Evolutionary conservation across 2,113 vertebrate genomes (phyloP).

Genomic region (Pterocles orientalis): DNA sequence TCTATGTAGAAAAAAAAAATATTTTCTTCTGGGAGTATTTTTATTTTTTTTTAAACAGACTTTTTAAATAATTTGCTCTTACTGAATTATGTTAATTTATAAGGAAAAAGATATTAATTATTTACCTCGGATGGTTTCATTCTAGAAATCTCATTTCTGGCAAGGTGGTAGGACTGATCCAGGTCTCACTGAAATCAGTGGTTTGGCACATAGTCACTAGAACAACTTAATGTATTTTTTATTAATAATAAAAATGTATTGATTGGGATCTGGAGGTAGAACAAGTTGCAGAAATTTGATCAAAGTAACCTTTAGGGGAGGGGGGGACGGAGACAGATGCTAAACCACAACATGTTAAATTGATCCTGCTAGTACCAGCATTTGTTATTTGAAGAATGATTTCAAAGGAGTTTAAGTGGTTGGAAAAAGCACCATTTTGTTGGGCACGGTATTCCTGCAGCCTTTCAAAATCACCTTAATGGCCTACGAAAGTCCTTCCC

Average conservation of each 20-base stretch:
- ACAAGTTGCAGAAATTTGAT: neutral
- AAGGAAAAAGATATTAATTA: neutral
- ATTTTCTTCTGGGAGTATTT: neutral
- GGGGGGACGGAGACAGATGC: neutral
- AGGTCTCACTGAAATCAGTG: neutral
- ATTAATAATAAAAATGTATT: neutral
- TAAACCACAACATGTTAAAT: neutral
- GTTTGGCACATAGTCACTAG: neutral
- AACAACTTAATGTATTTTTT: neutral
- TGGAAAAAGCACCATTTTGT: neutral
- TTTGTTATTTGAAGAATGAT: neutral
- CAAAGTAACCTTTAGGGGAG: neutral
- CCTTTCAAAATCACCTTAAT: neutral
- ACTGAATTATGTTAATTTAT: neutral
- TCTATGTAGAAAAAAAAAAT: accelerated
- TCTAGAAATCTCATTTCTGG: neutral
- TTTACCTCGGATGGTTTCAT: neutral
- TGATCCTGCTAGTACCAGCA: neutral
- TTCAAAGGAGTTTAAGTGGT: neutral
- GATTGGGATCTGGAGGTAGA: neutral
- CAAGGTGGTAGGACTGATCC: neutral
- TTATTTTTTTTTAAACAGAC: neutral
- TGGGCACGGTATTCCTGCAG: neutral
- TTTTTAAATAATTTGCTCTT: neutral
- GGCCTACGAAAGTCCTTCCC: neutral